These are phyloP conservation scores for Triplophysa rosa DNA, from an alignment of 2,113 vertebrate genomes.

Conservation along the genomic window DNA sequence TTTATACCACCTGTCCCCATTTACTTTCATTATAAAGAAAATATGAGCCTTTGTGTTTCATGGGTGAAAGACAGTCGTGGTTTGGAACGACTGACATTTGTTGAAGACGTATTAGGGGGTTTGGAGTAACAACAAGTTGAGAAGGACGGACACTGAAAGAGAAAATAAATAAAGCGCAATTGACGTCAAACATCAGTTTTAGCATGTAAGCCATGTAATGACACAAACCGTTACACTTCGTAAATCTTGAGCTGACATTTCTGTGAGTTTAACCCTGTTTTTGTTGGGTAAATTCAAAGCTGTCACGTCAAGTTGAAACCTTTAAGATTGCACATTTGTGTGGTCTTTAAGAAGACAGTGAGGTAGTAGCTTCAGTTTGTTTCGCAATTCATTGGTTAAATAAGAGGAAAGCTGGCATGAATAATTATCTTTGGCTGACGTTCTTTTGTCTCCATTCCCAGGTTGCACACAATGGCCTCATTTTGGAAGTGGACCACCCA, in stretches of 20 bases:
- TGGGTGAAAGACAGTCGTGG: not conserved
- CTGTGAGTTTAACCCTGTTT: slow-evolving; percentile 39
- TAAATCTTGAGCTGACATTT: not conserved
- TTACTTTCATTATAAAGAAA: not conserved
- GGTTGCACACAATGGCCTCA: slow-evolving; percentile 88
- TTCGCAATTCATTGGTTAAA: not conserved
- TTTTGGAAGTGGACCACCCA: slow-evolving; percentile 90
- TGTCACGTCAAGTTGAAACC: not conserved
- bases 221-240: slow-evolving; percentile 20
- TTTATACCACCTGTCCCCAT: no score
- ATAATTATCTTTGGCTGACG: slow-evolving; percentile 2
- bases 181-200: slow-evolving; percentile 11
- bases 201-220: not conserved
- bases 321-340: slow-evolving; percentile 11
- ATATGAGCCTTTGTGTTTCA: not conserved
- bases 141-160: not conserved
- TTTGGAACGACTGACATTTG: not conserved
- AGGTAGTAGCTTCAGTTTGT: not conserved
- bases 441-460: slow-evolving; percentile 57
- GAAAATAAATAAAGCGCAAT: slow-evolving; percentile 18
- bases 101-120: not conserved
- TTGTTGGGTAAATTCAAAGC: not conserved
- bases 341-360: slow-evolving; percentile 10
- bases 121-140: not conserved
- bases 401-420: not conserved